Evolutionary conservation across 2,888 invertebrate species (phyloP), one percentile per base, ranked within the genome.

Genomic region (Enchytraeus crypticus): DNA sequence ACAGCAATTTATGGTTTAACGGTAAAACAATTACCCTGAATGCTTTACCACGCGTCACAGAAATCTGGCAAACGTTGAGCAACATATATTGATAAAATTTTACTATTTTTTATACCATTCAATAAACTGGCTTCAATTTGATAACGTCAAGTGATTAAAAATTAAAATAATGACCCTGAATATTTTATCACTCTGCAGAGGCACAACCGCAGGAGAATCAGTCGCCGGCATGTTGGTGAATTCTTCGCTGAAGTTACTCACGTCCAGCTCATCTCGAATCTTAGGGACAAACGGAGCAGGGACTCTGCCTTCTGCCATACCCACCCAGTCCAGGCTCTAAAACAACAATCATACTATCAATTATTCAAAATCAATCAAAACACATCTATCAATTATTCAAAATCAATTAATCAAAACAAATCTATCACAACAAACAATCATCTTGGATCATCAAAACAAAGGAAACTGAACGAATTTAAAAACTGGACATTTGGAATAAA

Each of bases 171-270:
- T 49, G 72, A 86, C 88, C 88, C 90, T 85, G 81, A 95, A 95
- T 67, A 92, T 83, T 76, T 88, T 89, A 73, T 91, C 90, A 26
- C 72, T 73, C 66, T 74, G 71, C 29, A 72, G 68, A 11, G 93
- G 93, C 59, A 89, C 86, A 64, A 89, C 86, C 23, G 91, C 90
- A 0, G 93, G 93, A 4, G 92, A 92, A 80, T 95, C 93, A 0
- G 89, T 87, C 5, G 92, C 88, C 56, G 86, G 84, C 87, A 92
- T 89, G 72, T 87, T 86, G 0, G 96, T 97, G 81, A 97, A 97
- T 81, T 97, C 96, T 67, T 90, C 90, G 51, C 93, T 89, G 80
- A 97, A 97, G 83, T 97, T 95, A 74, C 90, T 90, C 18, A 92
- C 91, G 81, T 97, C 96, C 65, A 91, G 83, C 78, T 92, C 92